Evolutionary conservation across 2,113 vertebrate species (phyloP), one percentile per base, ranked within the genome.

Genomic region (Triplophysa rosa): DNA sequence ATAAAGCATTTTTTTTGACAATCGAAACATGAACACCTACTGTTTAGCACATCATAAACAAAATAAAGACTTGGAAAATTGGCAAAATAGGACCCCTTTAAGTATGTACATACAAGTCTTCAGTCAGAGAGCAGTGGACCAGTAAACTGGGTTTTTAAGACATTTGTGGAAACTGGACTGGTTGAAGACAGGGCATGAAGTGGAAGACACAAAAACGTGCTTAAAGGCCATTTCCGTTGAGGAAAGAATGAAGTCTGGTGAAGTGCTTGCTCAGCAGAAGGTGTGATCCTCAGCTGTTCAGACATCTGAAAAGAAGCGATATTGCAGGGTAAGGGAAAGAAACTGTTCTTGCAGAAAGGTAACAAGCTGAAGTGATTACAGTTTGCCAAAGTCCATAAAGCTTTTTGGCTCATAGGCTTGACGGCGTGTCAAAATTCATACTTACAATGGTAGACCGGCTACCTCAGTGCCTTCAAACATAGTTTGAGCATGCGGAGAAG

Each of bases 301-400:
- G 8, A n/a, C 47, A 2, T 47, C 59, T 76, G 13, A 65, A 77
- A 52, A 77, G 62, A 77, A 77, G 45, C 16, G 14, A 10, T 26
- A 37, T 63, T 58, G 10, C 59, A 8, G 23, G 59, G 24, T n/a
- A 52, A 33, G 40, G 3, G 11, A 37, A 77, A 37, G 26, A 65
- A 52, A n/a, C 33, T 8, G 3, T 65, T 77, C 62, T 21, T 54
- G 73, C 62, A 65, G 61, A 26, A 77, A 26, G 1, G 45, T 24
- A 64, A 77, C 62, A 77, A 65, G 26, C 17, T 52, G 62, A 74
- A 47, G 21, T 33, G 74, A 65, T 65, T 45, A 75, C 21, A 63
- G 59, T 59, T 10, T 62, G 58, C 37, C 42, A 24, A 49, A 62
- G 59, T 64, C 42, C 40, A 64, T 64, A 64, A 75, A 75, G 72